Evolutionary conservation across 2,888 invertebrate species (phyloP).

Genomic region (Drosophila diplacantha): DNA sequence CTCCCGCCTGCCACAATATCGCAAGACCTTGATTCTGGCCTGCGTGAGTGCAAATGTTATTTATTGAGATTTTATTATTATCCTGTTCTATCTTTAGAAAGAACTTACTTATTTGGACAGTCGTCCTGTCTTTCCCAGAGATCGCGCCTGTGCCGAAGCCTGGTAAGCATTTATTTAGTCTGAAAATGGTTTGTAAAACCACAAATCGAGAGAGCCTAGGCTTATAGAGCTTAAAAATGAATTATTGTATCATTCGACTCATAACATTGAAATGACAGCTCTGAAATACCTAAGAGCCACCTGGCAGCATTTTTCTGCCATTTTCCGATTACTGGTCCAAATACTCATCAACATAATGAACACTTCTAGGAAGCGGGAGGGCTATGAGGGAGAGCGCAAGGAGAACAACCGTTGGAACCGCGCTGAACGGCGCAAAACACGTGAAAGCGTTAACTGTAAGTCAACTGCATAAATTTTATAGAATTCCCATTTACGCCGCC

Average conservation of each 20-base stretch:
- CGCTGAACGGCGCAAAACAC: constrained; percentile 74
- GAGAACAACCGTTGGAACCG: constrained; percentile 76
- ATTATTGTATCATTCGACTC: not conserved
- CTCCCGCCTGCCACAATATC: constrained; percentile 88
- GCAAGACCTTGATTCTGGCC: constrained; percentile 87
- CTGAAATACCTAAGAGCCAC: not conserved
- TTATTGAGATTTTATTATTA: too few species aligned
- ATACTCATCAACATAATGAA: not conserved
- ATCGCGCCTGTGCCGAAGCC: constrained; percentile 95
- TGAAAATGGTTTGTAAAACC: not conserved
- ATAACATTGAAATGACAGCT: not conserved
- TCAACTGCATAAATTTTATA: not conserved
- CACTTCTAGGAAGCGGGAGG: constrained; percentile 75
- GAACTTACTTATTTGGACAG: constrained; percentile 92
- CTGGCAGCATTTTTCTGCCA: not conserved
- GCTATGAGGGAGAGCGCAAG: constrained; percentile 76
- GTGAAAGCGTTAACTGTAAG: constrained; percentile 76
- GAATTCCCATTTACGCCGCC: fast-evolving
- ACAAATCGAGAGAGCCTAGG: not conserved
- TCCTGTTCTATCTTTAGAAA: constrained; percentile 78
- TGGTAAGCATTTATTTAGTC: constrained; percentile 82
- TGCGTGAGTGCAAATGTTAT: constrained; percentile 79
- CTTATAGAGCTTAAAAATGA: not conserved
- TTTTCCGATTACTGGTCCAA: not conserved
- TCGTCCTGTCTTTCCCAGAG: constrained; percentile 92